A percentile compares a stretch with the other conserved stretches of the same genome.
Conservation (phyloP, 2,113 vertebrate genomes). For the Odocoileus hemionus region DNA sequence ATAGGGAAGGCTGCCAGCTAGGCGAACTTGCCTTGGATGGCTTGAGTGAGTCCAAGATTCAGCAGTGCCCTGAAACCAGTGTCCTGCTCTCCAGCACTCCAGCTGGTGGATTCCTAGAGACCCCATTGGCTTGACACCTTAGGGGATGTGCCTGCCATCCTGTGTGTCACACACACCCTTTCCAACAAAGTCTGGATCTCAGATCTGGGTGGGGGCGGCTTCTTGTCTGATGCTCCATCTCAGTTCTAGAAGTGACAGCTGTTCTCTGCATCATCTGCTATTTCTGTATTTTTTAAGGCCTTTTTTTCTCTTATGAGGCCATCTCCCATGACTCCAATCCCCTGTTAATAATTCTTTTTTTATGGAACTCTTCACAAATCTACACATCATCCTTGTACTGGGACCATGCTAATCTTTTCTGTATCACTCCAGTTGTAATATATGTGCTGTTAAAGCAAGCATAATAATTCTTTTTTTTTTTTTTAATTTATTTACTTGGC, state of each 20-base stretch:
- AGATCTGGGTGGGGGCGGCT: neutral
- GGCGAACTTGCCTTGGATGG: neutral
- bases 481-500: neutral
- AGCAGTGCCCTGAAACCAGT: neutral
- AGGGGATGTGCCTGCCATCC: neutral
- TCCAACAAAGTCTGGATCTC: neutral
- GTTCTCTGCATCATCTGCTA: neutral
- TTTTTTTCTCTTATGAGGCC: neutral
- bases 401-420: neutral
- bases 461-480: neutral
- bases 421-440: neutral
- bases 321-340: neutral
- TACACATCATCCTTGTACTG: neutral
- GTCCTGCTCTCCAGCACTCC: neutral
- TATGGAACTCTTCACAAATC: neutral
- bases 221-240: neutral
- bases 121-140: neutral
- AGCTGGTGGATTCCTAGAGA: neutral
- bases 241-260: too few species aligned
- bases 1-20: rapidly evolving
- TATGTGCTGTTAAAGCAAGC: neutral
- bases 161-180: neutral
- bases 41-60: neutral
- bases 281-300: neutral
- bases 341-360: neutral